Conservation (phyloP, 2,113 vertebrate genomes). For the Mobula hypostoma region DNA sequence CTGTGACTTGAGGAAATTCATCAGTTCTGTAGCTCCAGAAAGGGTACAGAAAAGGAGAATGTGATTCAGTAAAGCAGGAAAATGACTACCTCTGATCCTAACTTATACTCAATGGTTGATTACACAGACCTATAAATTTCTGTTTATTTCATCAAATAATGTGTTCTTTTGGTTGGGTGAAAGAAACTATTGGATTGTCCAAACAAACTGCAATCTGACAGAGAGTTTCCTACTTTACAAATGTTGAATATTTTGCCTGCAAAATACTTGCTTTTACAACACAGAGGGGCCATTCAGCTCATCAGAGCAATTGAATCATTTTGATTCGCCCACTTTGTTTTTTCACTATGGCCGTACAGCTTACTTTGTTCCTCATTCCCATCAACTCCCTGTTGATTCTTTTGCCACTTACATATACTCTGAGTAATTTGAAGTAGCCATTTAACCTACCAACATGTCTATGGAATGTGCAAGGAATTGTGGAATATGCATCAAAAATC, state of each 20-base stretch:
- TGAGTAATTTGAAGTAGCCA: no score
- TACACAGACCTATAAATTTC: not conserved
- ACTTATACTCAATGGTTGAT: not conserved
- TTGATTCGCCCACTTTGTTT: no score
- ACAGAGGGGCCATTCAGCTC: no score
- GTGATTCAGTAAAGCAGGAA: not conserved
- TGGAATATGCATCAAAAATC: no score
- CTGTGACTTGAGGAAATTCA: not conserved
- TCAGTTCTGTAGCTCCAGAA: not conserved
- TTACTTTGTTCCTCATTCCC: no score
- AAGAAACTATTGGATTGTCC: not conserved
- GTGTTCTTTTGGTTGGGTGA: not conserved
- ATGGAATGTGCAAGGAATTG: no score
- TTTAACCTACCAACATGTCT: no score
- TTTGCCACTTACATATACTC: no score
- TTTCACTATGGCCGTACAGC: no score
- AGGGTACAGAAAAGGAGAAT: not conserved
- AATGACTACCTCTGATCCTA: not conserved
- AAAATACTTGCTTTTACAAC: not conserved
- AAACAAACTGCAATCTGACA: not conserved
- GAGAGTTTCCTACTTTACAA: not conserved
- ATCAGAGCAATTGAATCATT: no score
- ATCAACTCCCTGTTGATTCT: no score
- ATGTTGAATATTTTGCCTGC: not conserved
- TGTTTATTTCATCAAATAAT: not conserved